phyloP scores from a whole-genome alignment of 1,140 invertebrate genomes.

The Steinernema feltiae region DNA sequence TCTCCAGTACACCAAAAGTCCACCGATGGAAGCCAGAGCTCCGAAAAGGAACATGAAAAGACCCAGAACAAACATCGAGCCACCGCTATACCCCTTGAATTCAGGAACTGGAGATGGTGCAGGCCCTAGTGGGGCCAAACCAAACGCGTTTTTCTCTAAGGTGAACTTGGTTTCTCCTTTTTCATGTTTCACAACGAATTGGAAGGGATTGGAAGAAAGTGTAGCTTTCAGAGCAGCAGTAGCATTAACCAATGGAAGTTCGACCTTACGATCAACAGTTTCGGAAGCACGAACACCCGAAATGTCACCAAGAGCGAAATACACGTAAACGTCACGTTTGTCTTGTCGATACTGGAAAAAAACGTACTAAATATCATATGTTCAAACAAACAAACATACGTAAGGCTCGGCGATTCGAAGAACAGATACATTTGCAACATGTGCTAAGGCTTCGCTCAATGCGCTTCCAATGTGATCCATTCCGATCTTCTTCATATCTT shows the following conservation, averaged over 20 bases:
- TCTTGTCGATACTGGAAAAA: not conserved
- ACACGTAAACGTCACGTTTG: not conserved
- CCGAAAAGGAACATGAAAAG: slow-evolving; percentile 33
- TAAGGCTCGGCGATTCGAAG: slow-evolving; percentile 7
- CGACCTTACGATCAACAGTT: not conserved
- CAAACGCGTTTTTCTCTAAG: not conserved
- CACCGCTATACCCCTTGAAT: slow-evolving; percentile 36
- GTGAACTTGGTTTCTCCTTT: not conserved
- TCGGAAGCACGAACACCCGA: not conserved
- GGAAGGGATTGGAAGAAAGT: not conserved
- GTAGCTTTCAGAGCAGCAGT: not conserved
- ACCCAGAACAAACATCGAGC: slow-evolving; percentile 36
- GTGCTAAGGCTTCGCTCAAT: not conserved
- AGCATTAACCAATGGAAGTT: not conserved
- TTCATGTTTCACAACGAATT: not conserved
- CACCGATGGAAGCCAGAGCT: not conserved
- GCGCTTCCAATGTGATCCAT: not conserved
- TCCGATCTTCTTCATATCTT: not conserved
- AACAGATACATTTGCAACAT: not conserved
- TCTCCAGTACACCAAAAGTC: not conserved
- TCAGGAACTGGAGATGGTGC: not conserved
- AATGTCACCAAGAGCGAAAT: not conserved
- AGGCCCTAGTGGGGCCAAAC: not conserved
- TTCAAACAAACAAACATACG: not conserved
- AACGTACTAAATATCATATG: not conserved